phyloP scores from a whole-genome alignment of 2,113 vertebrate genomes.

The Laticauda colubrina region DNA sequence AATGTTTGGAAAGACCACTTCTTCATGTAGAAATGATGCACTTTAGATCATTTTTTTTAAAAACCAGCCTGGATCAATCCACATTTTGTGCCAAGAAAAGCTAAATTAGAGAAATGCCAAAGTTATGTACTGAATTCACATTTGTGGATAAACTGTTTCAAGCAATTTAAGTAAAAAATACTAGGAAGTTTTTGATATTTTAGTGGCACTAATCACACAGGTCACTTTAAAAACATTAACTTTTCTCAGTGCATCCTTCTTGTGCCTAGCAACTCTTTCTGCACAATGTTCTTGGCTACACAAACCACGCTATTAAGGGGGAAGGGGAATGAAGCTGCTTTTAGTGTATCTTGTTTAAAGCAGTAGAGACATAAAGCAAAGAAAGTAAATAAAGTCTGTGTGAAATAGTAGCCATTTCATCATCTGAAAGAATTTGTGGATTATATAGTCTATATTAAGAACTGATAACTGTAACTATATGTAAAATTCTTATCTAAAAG shows the following conservation, averaged over 20 bases:
- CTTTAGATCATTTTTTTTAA: background rate
- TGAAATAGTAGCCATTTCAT: background rate
- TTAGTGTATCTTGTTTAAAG: background rate
- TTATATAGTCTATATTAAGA: fast-evolving
- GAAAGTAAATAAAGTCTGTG: background rate
- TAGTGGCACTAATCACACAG: background rate
- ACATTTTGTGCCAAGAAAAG: background rate
- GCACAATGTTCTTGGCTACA: background rate
- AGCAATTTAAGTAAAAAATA: background rate
- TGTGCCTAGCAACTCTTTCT: background rate
- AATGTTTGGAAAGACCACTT: background rate
- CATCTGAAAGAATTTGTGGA: fast-evolving
- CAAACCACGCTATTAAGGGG: background rate
- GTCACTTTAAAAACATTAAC: background rate
- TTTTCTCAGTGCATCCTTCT: background rate
- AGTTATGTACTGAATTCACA: background rate
- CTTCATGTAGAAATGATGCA: background rate
- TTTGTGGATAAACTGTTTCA: background rate
- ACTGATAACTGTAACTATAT: background rate
- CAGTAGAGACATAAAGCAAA: background rate
- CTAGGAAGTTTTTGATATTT: background rate
- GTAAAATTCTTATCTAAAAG: conserved; percentile 8
- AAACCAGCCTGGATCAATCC: background rate
- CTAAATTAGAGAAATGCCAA: background rate
- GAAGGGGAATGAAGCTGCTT: background rate